Evolutionary conservation across 2,797 vertebrate genomes (phyloP).

Genomic region (Alcedo atthis): DNA sequence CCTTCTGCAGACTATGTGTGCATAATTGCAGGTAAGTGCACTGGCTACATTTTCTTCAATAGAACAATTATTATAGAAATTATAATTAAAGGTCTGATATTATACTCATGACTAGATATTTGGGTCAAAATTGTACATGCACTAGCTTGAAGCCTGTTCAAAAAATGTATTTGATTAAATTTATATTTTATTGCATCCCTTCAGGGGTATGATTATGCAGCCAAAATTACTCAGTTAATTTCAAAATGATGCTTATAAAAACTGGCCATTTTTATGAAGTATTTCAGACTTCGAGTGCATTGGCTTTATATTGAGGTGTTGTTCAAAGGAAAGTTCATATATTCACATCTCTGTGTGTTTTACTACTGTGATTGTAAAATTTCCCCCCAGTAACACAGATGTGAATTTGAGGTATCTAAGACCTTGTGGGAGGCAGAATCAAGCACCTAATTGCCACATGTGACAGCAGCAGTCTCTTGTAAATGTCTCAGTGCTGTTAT

Average conservation of each 20-base stretch:
- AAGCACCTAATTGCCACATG: not conserved
- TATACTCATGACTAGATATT: constrained; percentile 59
- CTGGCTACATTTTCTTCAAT: constrained; percentile 54
- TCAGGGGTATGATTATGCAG: constrained; percentile 51
- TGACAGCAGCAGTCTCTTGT: not conserved
- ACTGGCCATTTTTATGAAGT: constrained; percentile 39
- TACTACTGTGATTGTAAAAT: not conserved
- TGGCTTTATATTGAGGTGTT: not conserved
- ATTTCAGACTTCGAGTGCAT: constrained; percentile 8
- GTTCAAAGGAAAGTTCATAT: not conserved
- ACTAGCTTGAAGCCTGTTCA: constrained; percentile 35
- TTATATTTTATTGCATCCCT: constrained; percentile 54
- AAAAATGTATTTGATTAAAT: constrained; percentile 51
- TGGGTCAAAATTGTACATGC: constrained; percentile 47
- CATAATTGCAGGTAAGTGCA: constrained; percentile 43
- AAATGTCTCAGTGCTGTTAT: not conserved
- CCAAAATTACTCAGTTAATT: constrained; percentile 62
- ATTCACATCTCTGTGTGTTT: not conserved
- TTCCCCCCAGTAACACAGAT: not conserved
- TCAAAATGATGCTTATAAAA: constrained; percentile 63
- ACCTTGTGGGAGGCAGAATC: not conserved
- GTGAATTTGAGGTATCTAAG: not conserved
- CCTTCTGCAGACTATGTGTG: constrained; percentile 8
- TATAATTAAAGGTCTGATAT: constrained; percentile 55
- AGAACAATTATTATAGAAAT: constrained; percentile 58